Evolutionary conservation across 2,797 vertebrate species (phyloP).

Genomic region (Sebastolobus altivelis): DNA sequence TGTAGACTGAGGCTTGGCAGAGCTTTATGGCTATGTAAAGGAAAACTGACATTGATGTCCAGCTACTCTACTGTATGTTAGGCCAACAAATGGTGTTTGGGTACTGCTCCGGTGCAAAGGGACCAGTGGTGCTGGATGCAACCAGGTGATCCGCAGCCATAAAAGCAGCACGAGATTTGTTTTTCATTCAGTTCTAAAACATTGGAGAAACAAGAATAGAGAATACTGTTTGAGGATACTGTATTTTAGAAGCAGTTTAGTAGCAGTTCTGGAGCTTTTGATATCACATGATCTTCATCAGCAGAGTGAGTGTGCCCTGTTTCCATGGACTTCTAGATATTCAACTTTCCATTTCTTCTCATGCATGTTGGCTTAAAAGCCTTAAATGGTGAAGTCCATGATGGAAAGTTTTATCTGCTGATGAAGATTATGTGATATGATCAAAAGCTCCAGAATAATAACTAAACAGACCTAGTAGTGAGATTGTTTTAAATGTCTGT

Average conservation of each 20-base stretch:
- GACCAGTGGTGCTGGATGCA: neutral
- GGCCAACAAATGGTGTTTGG: neutral
- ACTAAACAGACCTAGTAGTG: neutral
- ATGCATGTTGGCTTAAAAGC: neutral
- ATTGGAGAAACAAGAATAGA: neutral
- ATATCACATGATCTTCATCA: neutral
- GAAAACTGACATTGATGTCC: slow-evolving; percentile 17
- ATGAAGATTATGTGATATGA: neutral
- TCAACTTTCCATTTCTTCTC: neutral
- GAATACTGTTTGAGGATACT: neutral
- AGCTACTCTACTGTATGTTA: neutral
- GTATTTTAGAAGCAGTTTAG: neutral
- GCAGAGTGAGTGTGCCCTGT: neutral
- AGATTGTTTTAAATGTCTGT: neutral
- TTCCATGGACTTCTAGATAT: neutral
- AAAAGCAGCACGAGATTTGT: neutral
- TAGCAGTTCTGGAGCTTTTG: neutral
- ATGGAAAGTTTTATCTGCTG: neutral
- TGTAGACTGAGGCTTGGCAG: slow-evolving; percentile 24
- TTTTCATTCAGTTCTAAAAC: slow-evolving; percentile 3
- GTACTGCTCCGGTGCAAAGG: neutral
- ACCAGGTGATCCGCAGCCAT: neutral
- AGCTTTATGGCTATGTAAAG: slow-evolving; percentile 1
- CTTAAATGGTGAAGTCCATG: neutral
- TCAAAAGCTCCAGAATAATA: neutral